Base-by-base conservation (phyloP, 1,140 invertebrate species). In the Trichoplusia ni region DNA sequence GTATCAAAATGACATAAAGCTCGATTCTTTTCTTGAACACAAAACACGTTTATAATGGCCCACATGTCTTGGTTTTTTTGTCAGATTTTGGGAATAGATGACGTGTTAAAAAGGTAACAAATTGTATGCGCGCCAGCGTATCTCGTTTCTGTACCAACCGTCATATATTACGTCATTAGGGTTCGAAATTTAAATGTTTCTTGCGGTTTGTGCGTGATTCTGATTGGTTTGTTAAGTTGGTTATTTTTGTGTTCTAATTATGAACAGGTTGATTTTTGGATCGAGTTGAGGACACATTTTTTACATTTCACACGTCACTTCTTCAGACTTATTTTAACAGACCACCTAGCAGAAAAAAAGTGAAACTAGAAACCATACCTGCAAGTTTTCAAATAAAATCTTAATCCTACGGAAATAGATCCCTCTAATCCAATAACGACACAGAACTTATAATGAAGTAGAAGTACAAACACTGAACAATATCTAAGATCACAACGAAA, bases 1-100 rank as follows among this genome's bases (percentile, higher is more conserved):
- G 80, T 84, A 90, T 89, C 86, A 90, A 90, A 89, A 89, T 81
- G 83, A 89, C 86, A 90, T 88, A 89, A 89, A 89, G 81, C 79
- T 75, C 71, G 73, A 83, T 81, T 81, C 81, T 82, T 83, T 81
- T 81, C 71, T 69, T 71, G 75, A 60, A 73, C 79, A 83, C 75
- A 80, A 84, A 86, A 87, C 82, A 76, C 62, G 67, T 73, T 75
- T 72, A 81, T 85, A 88, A 86, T 81, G 79, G 84, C 51, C 80
- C 83, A 86, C 73, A 81, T 84, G 81, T 85, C 75, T 80, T 71
- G 47, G 35, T 46, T 73, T 82, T 80, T 88, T 86, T 76, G 58
- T 46, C 42, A 62, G 58, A 77, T 81, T 84, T 79, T 76, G 69
- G 64, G 82, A 88, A 89, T 88, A 82, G 82, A 89, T 86, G 84